Evolutionary conservation across 2,888 invertebrate species (phyloP).

Genomic region (Epinotia ramella): DNA sequence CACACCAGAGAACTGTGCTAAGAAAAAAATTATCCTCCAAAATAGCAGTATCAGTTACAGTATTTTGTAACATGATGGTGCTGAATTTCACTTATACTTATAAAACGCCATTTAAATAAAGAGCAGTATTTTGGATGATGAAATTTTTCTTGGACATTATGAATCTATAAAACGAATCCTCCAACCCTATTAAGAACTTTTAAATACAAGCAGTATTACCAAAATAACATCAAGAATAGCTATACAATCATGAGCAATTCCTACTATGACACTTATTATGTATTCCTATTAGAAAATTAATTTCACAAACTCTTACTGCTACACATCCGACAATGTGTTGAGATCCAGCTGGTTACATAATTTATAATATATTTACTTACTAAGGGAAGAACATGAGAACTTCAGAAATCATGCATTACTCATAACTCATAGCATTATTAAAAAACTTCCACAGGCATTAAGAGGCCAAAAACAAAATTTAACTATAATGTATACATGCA

Average conservation of each 20-base stretch:
- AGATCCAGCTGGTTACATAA: conserved; percentile 37
- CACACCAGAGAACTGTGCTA: neutral
- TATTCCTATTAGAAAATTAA: conserved; percentile 35
- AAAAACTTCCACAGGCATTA: neutral
- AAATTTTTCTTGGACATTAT: neutral
- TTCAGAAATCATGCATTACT: conserved; percentile 38
- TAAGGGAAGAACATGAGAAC: conserved; percentile 37
- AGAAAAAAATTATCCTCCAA: neutral
- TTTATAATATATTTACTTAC: conserved; percentile 38
- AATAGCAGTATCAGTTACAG: no score
- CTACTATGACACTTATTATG: conserved; percentile 42
- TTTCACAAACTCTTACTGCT: conserved; percentile 27
- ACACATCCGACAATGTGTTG: conserved; percentile 30
- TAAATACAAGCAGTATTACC: conserved; percentile 15
- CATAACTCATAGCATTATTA: conserved; percentile 9
- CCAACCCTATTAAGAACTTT: neutral
- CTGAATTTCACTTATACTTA: no score
- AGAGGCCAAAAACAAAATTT: neutral
- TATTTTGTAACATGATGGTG: no score
- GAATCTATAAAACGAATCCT: neutral
- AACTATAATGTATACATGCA: neutral
- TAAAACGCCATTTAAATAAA: no score
- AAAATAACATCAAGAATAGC: conserved; percentile 29
- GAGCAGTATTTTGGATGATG: no score
- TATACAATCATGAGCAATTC: conserved; percentile 35